Conservation (phyloP, 2,888 invertebrate species). For the Clistopyga incitator region DNA sequence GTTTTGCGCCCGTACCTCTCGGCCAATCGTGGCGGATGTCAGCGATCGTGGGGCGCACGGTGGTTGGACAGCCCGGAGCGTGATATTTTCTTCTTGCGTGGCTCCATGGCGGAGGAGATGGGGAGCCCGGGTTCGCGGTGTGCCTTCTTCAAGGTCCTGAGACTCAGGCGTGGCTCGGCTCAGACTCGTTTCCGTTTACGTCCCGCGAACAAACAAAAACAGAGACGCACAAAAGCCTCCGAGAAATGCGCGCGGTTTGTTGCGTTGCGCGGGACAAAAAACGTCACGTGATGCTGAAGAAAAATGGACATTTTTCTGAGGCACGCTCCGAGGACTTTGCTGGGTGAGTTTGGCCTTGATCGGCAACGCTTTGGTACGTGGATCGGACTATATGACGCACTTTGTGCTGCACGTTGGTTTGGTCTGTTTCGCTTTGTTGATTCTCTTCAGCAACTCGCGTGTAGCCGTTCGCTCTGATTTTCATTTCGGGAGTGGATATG, state of each 20-base stretch:
- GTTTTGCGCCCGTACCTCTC: constrained; percentile 22
- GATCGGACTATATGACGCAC: not conserved
- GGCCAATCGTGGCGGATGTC: constrained; percentile 64
- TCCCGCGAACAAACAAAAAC: not conserved
- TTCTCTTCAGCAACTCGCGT: not conserved
- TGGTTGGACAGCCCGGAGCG: constrained; percentile 33
- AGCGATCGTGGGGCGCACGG: constrained; percentile 31
- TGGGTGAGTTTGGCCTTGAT: constrained; percentile 11
- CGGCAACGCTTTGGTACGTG: not conserved
- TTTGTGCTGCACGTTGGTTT: too few relatives aligned
- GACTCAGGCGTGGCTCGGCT: constrained; percentile 64
- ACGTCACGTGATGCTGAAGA: not conserved
- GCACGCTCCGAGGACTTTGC: constrained; percentile 11
- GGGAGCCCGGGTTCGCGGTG: constrained; percentile 54
- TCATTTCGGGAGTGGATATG: not conserved
- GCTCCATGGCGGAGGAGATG: constrained; percentile 18
- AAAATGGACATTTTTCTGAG: constrained; percentile 19
- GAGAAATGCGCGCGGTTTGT: not conserved
- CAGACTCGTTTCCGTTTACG: constrained; percentile 11
- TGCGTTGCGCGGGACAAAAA: not conserved
- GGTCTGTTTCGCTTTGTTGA: not conserved
- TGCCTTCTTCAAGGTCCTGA: constrained; percentile 63
- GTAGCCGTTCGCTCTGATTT: not conserved
- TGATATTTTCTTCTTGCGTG: constrained; percentile 3
- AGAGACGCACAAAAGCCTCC: not conserved